These are phyloP conservation scores for Garrulus glandarius DNA, from an alignment of 2,797 vertebrate species.

Conservation along the genomic window DNA sequence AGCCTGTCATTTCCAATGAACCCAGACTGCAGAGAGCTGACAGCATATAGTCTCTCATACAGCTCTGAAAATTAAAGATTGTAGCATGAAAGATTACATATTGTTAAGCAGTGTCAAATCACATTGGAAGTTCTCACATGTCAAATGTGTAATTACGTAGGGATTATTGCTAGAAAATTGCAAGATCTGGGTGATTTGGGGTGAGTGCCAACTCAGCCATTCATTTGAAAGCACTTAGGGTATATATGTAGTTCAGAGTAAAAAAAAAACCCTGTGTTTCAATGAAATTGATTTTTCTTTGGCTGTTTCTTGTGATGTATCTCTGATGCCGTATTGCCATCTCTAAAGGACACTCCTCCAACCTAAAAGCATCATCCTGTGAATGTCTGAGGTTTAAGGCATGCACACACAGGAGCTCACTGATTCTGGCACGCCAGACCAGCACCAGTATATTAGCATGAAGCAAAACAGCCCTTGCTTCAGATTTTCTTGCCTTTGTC, in stretches of 20 bases:
- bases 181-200: conserved; percentile 18
- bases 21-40: conserved; percentile 10
- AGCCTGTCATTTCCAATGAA: conserved; percentile 48
- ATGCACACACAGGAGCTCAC: not conserved
- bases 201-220: conserved; percentile 13
- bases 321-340: not conserved
- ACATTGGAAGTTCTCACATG: conserved; percentile 33
- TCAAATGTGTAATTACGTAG: conserved; percentile 45
- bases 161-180: conserved; percentile 53
- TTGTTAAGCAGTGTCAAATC: conserved; percentile 41
- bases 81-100: conserved; percentile 52
- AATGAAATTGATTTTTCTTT: not conserved
- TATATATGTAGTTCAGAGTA: not conserved
- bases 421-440: not conserved
- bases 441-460: not conserved
- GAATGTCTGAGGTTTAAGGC: not conserved
- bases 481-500: not conserved
- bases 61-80: conserved; percentile 40
- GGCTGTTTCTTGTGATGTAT: not conserved
- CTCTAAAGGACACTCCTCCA: not conserved
- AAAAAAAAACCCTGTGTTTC: not conserved
- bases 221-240: not conserved
- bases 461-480: not conserved
- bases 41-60: not conserved
- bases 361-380: not conserved